Evolutionary conservation across 1,140 invertebrate genomes (phyloP).

Genomic region (Zelostemma sp.): DNA sequence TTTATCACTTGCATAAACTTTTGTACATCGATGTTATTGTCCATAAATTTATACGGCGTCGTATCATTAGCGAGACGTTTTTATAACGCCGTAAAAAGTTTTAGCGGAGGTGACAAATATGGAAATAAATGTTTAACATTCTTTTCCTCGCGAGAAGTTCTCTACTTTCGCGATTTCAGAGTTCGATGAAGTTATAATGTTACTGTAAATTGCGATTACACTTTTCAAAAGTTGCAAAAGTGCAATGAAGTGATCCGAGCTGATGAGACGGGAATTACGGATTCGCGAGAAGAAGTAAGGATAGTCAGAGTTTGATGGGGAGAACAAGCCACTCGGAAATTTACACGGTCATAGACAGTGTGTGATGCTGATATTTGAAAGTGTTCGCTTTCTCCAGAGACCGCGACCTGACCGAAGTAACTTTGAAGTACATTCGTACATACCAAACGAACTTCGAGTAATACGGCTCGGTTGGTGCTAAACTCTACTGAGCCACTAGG

Average conservation of each 20-base stretch:
- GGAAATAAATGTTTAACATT: background rate
- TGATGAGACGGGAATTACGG: background rate
- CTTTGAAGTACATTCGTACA: slow-evolving; percentile 31
- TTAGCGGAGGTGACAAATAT: too few species aligned
- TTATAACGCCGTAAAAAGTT: too few species aligned
- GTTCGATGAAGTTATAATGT: too few species aligned
- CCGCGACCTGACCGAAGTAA: slow-evolving; percentile 35
- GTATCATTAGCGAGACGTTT: background rate
- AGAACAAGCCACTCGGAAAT: slow-evolving; percentile 36
- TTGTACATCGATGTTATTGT: background rate
- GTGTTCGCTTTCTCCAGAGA: slow-evolving; percentile 33
- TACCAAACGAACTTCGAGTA: slow-evolving; percentile 27
- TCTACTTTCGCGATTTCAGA: too few species aligned
- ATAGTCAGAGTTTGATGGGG: slow-evolving; percentile 4
- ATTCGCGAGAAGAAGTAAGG: background rate
- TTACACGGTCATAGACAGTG: slow-evolving; percentile 17
- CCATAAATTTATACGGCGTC: background rate
- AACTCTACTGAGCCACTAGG: slow-evolving; percentile 50
- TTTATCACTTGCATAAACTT: slow-evolving; percentile 18
- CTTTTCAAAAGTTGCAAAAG: background rate
- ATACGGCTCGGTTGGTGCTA: slow-evolving; percentile 30
- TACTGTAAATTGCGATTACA: background rate
- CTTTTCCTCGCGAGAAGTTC: too few species aligned
- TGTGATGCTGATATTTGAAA: slow-evolving; percentile 41
- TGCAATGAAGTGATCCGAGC: too few species aligned